Percentiles rank a stretch among this genome's conserved stretches.
Conservation (phyloP, 2,888 invertebrate species). For the Pegoplata infirma region DNA sequence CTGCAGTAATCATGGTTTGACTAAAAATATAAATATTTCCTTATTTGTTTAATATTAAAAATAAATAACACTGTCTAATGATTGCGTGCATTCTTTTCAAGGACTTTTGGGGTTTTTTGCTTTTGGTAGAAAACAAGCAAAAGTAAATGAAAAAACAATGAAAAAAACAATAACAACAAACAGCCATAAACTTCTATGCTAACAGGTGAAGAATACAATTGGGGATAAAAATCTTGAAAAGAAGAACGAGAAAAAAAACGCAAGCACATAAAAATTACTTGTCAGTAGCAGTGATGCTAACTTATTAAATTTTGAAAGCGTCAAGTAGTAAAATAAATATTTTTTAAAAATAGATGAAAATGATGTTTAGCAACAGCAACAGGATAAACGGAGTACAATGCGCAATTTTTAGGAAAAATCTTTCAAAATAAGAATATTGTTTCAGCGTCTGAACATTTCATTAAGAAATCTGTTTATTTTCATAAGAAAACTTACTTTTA, state of each 20-base stretch:
- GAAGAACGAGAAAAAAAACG: background rate
- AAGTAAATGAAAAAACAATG: conserved; percentile 36
- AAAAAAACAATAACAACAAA: conserved; percentile 23
- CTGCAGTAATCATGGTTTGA: conserved; percentile 1
- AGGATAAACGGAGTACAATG: too few relatives aligned
- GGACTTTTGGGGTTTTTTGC: conserved; percentile 34
- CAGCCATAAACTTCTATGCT: conserved; percentile 12
- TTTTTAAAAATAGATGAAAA: too few relatives aligned
- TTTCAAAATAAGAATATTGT: too few relatives aligned
- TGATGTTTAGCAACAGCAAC: too few relatives aligned
- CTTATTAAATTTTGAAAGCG: too few relatives aligned
- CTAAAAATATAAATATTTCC: background rate
- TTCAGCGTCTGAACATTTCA: too few relatives aligned
- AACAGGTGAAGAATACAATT: conserved; percentile 59
- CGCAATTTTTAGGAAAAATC: too few relatives aligned
- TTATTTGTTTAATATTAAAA: background rate
- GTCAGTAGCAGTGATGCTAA: background rate
- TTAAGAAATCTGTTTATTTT: too few relatives aligned
- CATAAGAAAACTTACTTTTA: too few relatives aligned
- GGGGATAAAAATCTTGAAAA: conserved; percentile 24
- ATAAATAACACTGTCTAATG: conserved; percentile 29
- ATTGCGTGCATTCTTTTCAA: conserved; percentile 58
- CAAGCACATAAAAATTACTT: background rate
- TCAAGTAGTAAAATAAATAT: too few relatives aligned
- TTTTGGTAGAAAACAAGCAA: conserved; percentile 27